Conservation (phyloP, 2,888 invertebrate genomes). For the Volucella zonaria region DNA sequence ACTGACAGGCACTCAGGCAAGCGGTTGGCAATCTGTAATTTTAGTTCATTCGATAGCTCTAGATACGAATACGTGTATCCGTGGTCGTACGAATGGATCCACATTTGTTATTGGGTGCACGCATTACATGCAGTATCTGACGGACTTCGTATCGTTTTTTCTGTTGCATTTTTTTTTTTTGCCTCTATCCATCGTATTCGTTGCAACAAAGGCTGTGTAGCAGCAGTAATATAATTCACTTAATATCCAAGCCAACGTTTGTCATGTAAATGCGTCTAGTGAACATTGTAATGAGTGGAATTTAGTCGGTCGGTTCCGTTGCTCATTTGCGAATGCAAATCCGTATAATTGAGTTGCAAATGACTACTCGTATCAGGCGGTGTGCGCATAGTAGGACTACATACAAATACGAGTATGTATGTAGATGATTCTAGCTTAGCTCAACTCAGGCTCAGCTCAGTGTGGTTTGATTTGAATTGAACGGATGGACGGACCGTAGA, state of each 20-base stretch:
- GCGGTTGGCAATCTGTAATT: constrained; percentile 48
- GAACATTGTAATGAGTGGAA: constrained; percentile 34
- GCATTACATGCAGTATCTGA: constrained; percentile 47
- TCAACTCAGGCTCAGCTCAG: too few relatives aligned
- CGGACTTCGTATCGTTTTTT: neutral
- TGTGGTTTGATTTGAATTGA: constrained; percentile 21
- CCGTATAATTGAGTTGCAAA: constrained; percentile 62
- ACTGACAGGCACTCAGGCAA: neutral
- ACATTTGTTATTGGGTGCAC: constrained; percentile 51
- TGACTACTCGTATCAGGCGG: constrained; percentile 5
- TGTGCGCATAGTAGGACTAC: neutral
- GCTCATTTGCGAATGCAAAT: constrained; percentile 59
- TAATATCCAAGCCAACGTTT: constrained; percentile 50
- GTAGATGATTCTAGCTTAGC: constrained; percentile 36
- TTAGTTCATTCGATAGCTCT: constrained; percentile 28
- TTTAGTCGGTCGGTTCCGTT: constrained; percentile 54
- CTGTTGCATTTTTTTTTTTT: constrained; percentile 9
- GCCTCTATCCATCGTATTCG: neutral
- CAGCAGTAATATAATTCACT: constrained; percentile 43
- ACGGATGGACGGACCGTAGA: too few relatives aligned
- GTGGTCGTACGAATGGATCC: constrained; percentile 21
- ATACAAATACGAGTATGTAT: neutral
- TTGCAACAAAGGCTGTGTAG: constrained; percentile 18
- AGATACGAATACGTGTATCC: neutral
- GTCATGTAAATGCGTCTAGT: constrained; percentile 40